Percentiles rank a stretch among this genome's conserved stretches.
Conservation (phyloP, 2,888 invertebrate species). For the Noctua fimbriata region DNA sequence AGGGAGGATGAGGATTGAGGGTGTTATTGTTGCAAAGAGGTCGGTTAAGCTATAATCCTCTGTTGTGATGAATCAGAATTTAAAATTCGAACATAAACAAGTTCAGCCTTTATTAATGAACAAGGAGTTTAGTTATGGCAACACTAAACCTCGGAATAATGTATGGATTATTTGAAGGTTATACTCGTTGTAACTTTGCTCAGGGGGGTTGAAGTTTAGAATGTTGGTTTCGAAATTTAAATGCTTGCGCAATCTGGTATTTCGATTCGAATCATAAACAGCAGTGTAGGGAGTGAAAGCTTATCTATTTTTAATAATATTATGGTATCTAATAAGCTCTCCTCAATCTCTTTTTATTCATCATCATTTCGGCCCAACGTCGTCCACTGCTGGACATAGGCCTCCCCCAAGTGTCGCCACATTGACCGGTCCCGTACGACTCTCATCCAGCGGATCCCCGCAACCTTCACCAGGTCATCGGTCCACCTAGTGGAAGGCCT, state of each 20-base stretch:
- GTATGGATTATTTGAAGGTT: not conserved
- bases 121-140: slow-evolving; percentile 5
- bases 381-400: no score
- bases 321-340: no score
- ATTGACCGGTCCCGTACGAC: no score
- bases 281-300: not conserved
- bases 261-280: not conserved
- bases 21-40: slow-evolving; percentile 28
- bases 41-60: slow-evolving; percentile 15
- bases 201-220: slow-evolving; percentile 13
- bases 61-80: slow-evolving; percentile 36
- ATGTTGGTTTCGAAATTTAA: slow-evolving; percentile 24
- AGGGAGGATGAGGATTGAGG: slow-evolving; percentile 4
- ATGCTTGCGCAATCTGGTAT: not conserved
- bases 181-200: not conserved
- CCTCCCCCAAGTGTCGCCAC: no score
- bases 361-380: no score
- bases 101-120: not conserved
- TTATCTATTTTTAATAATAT: not conserved
- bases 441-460: no score
- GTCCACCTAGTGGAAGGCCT: no score
- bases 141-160: slow-evolving; percentile 5
- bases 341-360: no score
- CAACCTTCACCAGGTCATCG: no score
- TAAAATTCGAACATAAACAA: slow-evolving; percentile 41